These are phyloP conservation scores for Galbula dea DNA, from an alignment of 2,113 vertebrate genomes.

Conservation along the genomic window DNA sequence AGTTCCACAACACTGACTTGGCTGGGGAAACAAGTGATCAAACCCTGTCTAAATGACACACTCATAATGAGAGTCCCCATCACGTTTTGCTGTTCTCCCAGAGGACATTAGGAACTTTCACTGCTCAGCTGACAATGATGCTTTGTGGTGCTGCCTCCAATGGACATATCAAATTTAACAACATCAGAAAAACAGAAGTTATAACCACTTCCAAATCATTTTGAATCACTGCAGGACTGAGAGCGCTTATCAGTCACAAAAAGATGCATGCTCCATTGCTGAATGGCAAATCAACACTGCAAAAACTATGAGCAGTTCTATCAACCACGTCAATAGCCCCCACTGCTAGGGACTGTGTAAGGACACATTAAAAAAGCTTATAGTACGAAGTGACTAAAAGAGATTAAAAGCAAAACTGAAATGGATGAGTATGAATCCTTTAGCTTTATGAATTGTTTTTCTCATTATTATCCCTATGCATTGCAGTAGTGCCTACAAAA, in stretches of 20 bases:
- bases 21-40: background rate
- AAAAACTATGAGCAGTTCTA: background rate
- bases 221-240: background rate
- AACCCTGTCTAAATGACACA: background rate
- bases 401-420: background rate
- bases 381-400: background rate
- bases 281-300: background rate
- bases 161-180: background rate
- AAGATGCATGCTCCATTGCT: background rate
- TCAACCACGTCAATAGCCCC: background rate
- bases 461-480: background rate
- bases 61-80: background rate
- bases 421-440: background rate
- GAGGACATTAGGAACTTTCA: background rate
- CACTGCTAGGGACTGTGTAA: background rate
- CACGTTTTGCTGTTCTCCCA: background rate
- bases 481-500: background rate
- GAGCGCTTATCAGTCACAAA: background rate
- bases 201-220: background rate
- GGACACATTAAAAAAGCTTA: background rate
- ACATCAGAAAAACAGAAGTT: background rate
- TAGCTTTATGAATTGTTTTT: background rate
- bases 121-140: background rate
- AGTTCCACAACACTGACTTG: background rate
- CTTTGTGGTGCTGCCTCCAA: background rate